These are phyloP conservation scores for Brenthis ino DNA, from an alignment of 2,888 invertebrate species.

Conservation along the genomic window DNA sequence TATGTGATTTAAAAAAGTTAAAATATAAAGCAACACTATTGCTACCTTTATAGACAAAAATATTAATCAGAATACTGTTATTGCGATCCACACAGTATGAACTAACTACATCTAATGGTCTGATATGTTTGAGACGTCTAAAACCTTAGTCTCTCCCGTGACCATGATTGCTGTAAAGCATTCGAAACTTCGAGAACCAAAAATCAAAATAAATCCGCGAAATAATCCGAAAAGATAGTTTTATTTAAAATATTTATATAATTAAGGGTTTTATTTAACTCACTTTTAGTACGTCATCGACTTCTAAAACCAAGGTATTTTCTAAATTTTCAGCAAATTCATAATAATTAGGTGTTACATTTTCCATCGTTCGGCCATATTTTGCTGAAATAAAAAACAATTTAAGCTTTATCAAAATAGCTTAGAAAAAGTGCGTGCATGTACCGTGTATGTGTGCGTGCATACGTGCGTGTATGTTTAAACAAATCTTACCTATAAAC, in stretches of 20 bases:
- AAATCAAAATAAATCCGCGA: too few species aligned
- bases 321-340: background rate
- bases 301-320: background rate
- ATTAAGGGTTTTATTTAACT: background rate
- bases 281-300: slow-evolving; percentile 43
- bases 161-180: too few species aligned
- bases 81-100: too few species aligned
- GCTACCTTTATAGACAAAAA: too few species aligned
- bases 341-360: background rate
- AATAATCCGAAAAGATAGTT: too few species aligned
- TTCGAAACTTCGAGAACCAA: too few species aligned
- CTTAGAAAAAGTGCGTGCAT: background rate
- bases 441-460: background rate
- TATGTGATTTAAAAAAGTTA: too few species aligned
- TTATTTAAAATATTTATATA: background rate
- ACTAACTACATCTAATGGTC: too few species aligned
- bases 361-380: background rate
- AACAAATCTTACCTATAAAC: slow-evolving; percentile 53
- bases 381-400: background rate
- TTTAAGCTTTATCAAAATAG: background rate
- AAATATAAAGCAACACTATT: too few species aligned
- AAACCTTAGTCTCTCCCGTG: too few species aligned
- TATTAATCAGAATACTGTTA: too few species aligned
- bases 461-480: background rate
- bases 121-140: too few species aligned